Percentiles rank a stretch among this genome's conserved stretches.
These are phyloP conservation scores for Nixonia krombeini DNA, from an alignment of 1,140 invertebrate genomes.

Conservation along the genomic window DNA sequence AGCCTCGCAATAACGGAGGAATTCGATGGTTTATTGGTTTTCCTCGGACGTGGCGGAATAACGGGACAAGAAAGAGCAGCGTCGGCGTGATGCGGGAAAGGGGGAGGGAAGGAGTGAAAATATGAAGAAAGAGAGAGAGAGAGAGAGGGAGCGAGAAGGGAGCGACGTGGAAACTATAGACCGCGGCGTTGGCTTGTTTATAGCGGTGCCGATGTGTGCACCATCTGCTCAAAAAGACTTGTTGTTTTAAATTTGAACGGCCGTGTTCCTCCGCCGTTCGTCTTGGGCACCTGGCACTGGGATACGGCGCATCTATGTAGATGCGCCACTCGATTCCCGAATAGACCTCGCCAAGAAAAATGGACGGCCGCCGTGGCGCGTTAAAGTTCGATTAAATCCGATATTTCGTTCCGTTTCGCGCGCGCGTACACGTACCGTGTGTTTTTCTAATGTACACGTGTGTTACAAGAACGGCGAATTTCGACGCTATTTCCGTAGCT, in stretches of 20 bases:
- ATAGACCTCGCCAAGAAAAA: no score
- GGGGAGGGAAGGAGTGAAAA: constrained; percentile 23
- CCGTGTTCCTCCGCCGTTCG: constrained; percentile 30
- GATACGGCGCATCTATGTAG: constrained; percentile 17
- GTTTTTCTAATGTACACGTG: no score
- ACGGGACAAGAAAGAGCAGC: constrained; percentile 52
- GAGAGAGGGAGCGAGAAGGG: constrained; percentile 16
- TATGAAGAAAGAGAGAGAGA: constrained; percentile 19
- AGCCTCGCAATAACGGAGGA: constrained; percentile 62
- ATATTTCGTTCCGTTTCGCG: no score
- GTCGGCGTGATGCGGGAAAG: no score
- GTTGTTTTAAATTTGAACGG: constrained; percentile 62
- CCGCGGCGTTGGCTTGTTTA: constrained; percentile 62
- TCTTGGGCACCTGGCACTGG: constrained; percentile 46
- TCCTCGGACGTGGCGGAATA: constrained; percentile 66
- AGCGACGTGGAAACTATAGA: constrained; percentile 52
- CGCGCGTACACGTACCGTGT: no score
- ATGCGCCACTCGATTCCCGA: constrained; percentile 19
- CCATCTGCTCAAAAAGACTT: constrained; percentile 65
- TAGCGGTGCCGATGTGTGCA: constrained; percentile 59
- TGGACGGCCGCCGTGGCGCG: constrained; percentile 6
- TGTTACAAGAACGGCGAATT: no score
- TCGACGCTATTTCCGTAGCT: no score
- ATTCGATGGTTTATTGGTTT: constrained; percentile 71
- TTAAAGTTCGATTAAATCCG: no score